Evolutionary conservation across 1,140 invertebrate species (phyloP).

Genomic region (Scaptomyza montana): DNA sequence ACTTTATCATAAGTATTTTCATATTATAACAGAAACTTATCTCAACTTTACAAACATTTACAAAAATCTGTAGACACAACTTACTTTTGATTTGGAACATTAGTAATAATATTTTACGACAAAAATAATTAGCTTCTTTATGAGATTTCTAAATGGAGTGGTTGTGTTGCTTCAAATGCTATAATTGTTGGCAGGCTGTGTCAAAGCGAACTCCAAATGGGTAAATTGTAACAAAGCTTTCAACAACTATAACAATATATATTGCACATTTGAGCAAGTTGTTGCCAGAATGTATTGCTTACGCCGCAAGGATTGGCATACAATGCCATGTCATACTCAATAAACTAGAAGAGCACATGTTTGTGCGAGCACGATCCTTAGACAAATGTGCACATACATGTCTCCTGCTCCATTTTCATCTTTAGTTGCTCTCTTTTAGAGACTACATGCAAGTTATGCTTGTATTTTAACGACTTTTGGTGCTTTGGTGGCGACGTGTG

Average conservation of each 20-base stretch:
- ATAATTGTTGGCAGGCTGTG: background rate
- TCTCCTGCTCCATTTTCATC: background rate
- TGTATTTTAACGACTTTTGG: constrained; percentile 57
- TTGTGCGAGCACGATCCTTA: constrained; percentile 39
- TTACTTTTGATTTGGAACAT: too few species aligned
- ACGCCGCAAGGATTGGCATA: background rate
- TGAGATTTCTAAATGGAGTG: too few species aligned
- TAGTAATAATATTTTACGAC: too few species aligned
- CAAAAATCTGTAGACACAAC: too few species aligned
- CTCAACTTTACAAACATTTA: too few species aligned
- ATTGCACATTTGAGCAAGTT: constrained; percentile 36
- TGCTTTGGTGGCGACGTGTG: constrained; percentile 49
- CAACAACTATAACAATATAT: background rate
- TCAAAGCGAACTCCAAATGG: background rate
- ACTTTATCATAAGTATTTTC: too few species aligned
- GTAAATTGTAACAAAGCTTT: background rate
- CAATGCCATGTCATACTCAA: constrained; percentile 37
- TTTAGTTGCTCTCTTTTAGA: constrained; percentile 1
- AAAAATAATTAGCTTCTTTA: too few species aligned
- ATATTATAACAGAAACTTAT: too few species aligned
- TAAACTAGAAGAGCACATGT: constrained; percentile 51
- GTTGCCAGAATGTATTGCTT: constrained; percentile 23
- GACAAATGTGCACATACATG: constrained; percentile 28
- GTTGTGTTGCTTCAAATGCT: background rate
- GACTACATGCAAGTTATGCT: constrained; percentile 40